Evolutionary conservation across 2,113 vertebrate species (phyloP).

Genomic region (Rhizomys pruinosus): DNA sequence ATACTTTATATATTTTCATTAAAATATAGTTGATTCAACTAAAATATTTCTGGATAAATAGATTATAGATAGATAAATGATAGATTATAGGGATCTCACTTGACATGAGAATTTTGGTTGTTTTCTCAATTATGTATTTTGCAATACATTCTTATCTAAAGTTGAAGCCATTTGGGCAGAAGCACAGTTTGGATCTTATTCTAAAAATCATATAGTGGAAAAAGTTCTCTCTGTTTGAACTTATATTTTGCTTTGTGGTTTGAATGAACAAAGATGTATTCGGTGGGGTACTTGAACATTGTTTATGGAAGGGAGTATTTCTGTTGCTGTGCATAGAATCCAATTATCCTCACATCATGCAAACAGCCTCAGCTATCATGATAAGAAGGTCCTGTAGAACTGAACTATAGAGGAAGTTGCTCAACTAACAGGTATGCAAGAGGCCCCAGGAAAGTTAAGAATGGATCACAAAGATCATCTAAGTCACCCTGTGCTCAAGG

Average conservation of each 20-base stretch:
- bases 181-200: background rate
- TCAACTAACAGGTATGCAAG: background rate
- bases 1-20: too few species aligned
- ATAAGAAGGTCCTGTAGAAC: background rate
- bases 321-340: background rate
- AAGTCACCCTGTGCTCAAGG: background rate
- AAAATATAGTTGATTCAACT: too few species aligned
- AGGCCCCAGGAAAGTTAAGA: background rate
- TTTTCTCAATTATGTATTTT: background rate
- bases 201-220: too few species aligned
- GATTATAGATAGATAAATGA: background rate
- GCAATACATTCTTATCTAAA: background rate
- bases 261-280: background rate
- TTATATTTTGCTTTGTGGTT: background rate
- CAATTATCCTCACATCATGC: background rate
- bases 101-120: background rate
- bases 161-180: background rate
- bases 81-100: too few species aligned
- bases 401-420: background rate
- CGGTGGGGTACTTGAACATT: background rate
- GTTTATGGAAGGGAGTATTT: background rate
- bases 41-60: background rate
- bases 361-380: background rate
- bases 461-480: background rate
- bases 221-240: background rate